Conservation (phyloP, 2,113 vertebrate species). For the Menidia beryllina region DNA sequence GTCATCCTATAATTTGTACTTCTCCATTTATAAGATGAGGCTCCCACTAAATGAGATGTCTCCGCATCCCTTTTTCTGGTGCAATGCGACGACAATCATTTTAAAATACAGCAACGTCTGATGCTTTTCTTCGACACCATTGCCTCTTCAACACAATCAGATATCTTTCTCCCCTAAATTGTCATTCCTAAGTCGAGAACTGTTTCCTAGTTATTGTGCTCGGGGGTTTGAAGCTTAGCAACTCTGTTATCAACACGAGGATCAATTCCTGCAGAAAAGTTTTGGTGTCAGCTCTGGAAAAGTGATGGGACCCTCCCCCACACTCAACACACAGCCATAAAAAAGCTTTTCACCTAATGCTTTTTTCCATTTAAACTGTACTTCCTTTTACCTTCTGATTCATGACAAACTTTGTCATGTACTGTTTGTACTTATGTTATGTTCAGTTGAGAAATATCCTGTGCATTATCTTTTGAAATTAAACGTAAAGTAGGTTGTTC, state of each 20-base stretch:
- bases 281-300: background rate
- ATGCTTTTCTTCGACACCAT: background rate
- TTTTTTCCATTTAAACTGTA: too few relatives aligned
- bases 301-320: too few relatives aligned
- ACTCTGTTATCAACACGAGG: background rate
- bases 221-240: background rate
- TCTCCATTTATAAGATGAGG: constrained; percentile 48
- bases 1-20: constrained; percentile 27
- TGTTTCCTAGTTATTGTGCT: background rate
- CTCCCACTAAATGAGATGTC: constrained; percentile 12
- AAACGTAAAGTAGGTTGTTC: too few relatives aligned
- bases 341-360: too few relatives aligned
- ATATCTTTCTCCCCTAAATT: background rate
- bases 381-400: too few relatives aligned
- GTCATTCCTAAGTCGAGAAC: background rate
- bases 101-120: background rate
- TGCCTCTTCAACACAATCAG: background rate
- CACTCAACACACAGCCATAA: too few relatives aligned
- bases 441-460: too few relatives aligned
- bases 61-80: constrained; percentile 22
- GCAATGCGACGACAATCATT: constrained; percentile 2
- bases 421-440: too few relatives aligned
- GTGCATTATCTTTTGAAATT: too few relatives aligned
- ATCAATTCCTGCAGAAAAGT: background rate
- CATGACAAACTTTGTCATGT: too few relatives aligned